These are phyloP conservation scores for Pheucticus melanocephalus DNA, from an alignment of 2,113 vertebrate species.

Conservation along the genomic window DNA sequence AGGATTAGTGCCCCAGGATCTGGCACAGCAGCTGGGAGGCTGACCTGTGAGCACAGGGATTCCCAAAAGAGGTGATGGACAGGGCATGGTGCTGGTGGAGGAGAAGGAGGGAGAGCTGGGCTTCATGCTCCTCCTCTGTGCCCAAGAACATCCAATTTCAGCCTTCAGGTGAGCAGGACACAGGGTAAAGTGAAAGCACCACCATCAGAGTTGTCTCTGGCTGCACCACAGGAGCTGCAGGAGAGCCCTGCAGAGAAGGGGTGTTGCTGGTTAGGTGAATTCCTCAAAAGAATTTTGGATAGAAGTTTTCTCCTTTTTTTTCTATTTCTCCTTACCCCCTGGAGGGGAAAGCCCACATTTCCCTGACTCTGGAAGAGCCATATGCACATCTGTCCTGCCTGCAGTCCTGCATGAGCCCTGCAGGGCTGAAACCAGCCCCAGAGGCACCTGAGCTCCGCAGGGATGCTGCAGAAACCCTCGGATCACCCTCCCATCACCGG, in stretches of 20 bases:
- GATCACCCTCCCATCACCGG: not conserved
- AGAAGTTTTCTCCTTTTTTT: not conserved
- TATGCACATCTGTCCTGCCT: not conserved
- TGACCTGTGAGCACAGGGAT: not conserved
- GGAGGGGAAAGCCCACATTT: not conserved
- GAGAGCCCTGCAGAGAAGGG: not conserved
- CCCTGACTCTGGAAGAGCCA: not conserved
- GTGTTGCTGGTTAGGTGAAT: not conserved
- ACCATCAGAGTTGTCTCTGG: not conserved
- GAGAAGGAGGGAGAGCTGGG: not conserved
- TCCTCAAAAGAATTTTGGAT: not conserved
- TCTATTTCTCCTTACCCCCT: not conserved
- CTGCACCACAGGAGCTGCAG: not conserved
- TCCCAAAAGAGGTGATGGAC: not conserved
- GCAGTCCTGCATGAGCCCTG: too few relatives aligned
- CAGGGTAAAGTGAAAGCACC: not conserved
- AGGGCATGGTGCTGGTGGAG: rapidly evolving
- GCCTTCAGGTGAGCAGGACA: not conserved
- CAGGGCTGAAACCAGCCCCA: not conserved
- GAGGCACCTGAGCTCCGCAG: not conserved
- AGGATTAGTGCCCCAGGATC: not conserved
- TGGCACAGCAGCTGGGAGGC: not conserved
- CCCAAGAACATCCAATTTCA: not conserved
- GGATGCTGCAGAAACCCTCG: rapidly evolving
- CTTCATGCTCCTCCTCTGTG: not conserved